Evolutionary conservation across 2,113 vertebrate genomes (phyloP).

Genomic region (Malurus elegans): DNA sequence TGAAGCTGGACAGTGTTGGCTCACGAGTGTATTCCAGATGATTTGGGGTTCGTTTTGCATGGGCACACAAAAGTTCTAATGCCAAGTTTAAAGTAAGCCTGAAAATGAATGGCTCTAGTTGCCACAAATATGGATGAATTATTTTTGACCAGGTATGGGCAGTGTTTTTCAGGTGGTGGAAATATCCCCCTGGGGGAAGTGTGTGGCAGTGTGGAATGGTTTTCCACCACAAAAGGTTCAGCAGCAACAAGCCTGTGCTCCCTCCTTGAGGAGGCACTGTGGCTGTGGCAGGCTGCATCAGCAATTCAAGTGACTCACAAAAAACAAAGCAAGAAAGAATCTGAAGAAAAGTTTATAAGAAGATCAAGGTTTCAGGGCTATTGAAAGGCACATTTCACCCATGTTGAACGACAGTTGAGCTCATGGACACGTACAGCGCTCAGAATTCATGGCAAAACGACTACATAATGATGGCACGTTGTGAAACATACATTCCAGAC

Average conservation of each 20-base stretch:
- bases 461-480: not conserved
- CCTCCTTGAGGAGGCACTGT: not conserved
- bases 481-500: conserved; percentile 15
- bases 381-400: conserved; percentile 57
- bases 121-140: not conserved
- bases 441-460: not conserved
- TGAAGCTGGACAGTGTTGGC: fast-evolving
- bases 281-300: not conserved
- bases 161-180: not conserved
- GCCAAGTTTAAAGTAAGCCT: not conserved
- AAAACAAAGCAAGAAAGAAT: not conserved
- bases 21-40: fast-evolving
- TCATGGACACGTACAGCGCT: not conserved
- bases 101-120: not conserved
- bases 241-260: not conserved
- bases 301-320: not conserved
- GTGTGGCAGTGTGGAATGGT: fast-evolving
- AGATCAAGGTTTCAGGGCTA: conserved; percentile 6
- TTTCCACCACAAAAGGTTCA: not conserved
- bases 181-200: not conserved
- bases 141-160: not conserved
- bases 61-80: not conserved
- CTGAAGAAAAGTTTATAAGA: conserved; percentile 57
- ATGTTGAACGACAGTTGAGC: not conserved
- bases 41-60: not conserved